Evolutionary conservation across 2,113 vertebrate genomes (phyloP), one percentile per base, ranked within the genome.

Genomic region (Propithecus coquereli): DNA sequence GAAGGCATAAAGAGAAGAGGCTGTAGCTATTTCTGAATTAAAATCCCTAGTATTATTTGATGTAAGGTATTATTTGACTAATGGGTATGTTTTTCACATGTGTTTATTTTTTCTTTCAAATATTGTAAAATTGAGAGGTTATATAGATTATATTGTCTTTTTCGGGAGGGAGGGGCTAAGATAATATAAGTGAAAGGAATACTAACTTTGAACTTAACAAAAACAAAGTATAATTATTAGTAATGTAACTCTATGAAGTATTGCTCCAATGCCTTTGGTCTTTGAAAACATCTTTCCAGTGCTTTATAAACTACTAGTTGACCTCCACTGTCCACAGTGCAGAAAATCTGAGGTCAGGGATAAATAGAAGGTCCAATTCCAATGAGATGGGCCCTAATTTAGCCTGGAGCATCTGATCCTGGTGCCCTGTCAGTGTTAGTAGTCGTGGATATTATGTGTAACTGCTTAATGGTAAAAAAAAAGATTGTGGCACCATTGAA

Each of bases 291-390:
- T 74, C 85, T 63, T 92, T 61, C 45, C 47, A 82, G 37, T 32
- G 18, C 12, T 96, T 96, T 68, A 59, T 66, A 63, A 89, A 27
- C 34, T 79, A 52, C 59, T 93, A 79, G 93, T 85, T 93, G 82
- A 97, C 37, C n/a, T 82, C 22, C 4, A 17, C 30, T 63, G 50
- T 59, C 47, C 66, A 34, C n/a, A 57, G 37, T 45, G 13, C 25
- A 95, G 50, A 63, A 80, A 68, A 63, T 54, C 47, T 89, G 61
- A 81, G 13, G 20, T 74, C 63, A 47, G 27, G 34, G 61, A 43
- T 90, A 88, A 45, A n/a, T n/a, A 61, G n/a, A 73, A 37, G 52
- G 84, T 84, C 59, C 22, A 73, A 3, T 32, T 63, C 25, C 74
- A 76, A 3, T 13, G 86, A 94, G 43, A 90, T 5, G 9, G 11